phyloP scores from a whole-genome alignment of 2,113 vertebrate species.

The Proterorhinus semilunaris region DNA sequence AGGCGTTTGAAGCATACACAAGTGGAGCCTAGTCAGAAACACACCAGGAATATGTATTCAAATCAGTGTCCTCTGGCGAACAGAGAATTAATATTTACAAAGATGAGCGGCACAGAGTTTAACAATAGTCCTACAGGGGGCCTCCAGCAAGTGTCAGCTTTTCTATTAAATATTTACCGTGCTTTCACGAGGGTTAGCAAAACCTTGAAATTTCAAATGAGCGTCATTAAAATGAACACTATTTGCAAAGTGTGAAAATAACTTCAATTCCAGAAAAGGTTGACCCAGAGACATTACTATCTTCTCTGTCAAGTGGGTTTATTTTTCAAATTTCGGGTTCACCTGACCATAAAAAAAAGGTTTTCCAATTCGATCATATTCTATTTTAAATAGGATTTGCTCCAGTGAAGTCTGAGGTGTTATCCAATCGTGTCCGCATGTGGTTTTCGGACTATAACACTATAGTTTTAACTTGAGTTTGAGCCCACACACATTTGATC shows the following conservation, averaged over 20 bases:
- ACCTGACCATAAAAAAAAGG: not conserved
- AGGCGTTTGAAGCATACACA: conserved; percentile 9
- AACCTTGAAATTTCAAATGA: not conserved
- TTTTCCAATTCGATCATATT: not conserved
- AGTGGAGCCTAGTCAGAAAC: not conserved
- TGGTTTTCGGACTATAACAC: not conserved
- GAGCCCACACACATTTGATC: not conserved
- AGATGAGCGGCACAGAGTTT: not conserved
- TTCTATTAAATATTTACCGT: conserved; percentile 22
- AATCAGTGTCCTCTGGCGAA: conserved; percentile 1
- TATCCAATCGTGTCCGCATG: not conserved
- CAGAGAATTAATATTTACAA: conserved; percentile 4
- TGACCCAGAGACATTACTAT: not conserved
- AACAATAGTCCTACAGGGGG: not conserved
- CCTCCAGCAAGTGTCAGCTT: not conserved
- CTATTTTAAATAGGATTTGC: not conserved
- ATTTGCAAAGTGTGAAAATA: not conserved
- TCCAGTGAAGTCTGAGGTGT: not conserved
- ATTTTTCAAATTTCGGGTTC: conserved; percentile 3
- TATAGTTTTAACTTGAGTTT: not conserved
- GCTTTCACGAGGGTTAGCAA: conserved; percentile 11
- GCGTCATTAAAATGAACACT: no score
- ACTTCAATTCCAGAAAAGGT: not conserved
- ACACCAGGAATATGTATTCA: conserved; percentile 8
- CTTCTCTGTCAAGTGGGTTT: not conserved